phyloP scores from a whole-genome alignment of 2,113 vertebrate genomes.

The Penelope pileata region DNA sequence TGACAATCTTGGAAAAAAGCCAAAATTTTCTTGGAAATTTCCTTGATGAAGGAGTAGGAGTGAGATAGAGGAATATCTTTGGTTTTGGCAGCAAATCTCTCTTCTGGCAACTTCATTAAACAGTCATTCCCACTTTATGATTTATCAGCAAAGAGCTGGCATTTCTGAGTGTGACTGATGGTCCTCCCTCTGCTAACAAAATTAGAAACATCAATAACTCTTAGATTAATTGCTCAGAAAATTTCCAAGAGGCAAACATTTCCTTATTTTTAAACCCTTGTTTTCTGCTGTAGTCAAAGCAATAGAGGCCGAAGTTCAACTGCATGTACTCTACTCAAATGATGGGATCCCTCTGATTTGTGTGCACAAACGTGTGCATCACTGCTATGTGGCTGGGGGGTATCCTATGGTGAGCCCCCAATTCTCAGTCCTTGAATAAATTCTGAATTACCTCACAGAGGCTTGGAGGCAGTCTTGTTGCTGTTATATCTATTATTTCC shows the following conservation, averaged over 20 bases:
- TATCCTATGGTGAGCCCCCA: background rate
- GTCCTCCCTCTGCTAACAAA: slow-evolving; percentile 8
- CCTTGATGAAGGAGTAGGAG: slow-evolving; percentile 9
- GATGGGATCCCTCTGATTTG: background rate
- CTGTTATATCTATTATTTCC: accelerated
- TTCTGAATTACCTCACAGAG: background rate
- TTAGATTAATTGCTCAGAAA: slow-evolving; percentile 52
- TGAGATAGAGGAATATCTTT: slow-evolving; percentile 13
- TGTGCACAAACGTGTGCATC: background rate
- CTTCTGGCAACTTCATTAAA: slow-evolving; percentile 44
- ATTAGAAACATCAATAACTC: slow-evolving; percentile 57
- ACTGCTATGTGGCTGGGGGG: background rate
- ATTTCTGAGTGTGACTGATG: slow-evolving; percentile 29
- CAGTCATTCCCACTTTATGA: slow-evolving; percentile 7
- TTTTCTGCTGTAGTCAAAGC: slow-evolving; percentile 59
- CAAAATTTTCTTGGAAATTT: slow-evolving; percentile 42
- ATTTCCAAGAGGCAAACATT: slow-evolving; percentile 46
- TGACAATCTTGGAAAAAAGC: background rate
- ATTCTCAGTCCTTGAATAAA: background rate
- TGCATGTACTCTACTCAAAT: background rate
- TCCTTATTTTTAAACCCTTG: slow-evolving; percentile 64
- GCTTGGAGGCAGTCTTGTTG: background rate
- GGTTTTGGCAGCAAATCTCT: slow-evolving; percentile 48
- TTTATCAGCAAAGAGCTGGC: slow-evolving; percentile 15
- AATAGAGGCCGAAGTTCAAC: slow-evolving; percentile 29